phyloP scores from a whole-genome alignment of 1,140 invertebrate genomes.

The Ceratina australensis region DNA sequence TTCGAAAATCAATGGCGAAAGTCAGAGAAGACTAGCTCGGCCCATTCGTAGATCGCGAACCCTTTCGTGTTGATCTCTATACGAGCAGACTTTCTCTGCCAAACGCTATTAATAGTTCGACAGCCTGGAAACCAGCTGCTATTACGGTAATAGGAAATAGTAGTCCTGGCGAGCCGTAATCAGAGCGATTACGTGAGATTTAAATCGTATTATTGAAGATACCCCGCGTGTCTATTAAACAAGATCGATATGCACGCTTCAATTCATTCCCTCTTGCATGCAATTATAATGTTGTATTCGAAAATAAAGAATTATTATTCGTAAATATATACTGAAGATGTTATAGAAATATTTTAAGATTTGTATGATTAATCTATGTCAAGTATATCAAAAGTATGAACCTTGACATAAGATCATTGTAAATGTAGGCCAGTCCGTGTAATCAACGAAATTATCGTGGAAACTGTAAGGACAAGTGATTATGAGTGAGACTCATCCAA shows the following conservation, averaged over 20 bases:
- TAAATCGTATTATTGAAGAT: not conserved
- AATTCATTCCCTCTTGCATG: not conserved
- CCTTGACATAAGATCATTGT: slow-evolving; percentile 52
- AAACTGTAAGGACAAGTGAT: not conserved
- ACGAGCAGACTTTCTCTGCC: slow-evolving; percentile 56
- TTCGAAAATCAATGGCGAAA: slow-evolving; percentile 2
- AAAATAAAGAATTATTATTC: not conserved
- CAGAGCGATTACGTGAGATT: slow-evolving; percentile 15
- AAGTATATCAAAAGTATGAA: not conserved
- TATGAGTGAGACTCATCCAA: not conserved
- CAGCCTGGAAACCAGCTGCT: slow-evolving; percentile 47
- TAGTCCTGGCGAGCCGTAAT: slow-evolving; percentile 34
- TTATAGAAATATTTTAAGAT: not conserved
- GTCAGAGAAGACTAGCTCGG: not conserved
- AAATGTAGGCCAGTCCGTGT: slow-evolving; percentile 36
- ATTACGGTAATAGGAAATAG: slow-evolving; percentile 67
- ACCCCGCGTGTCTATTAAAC: not conserved
- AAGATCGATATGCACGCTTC: not conserved
- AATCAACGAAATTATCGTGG: slow-evolving; percentile 17
- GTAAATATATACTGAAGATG: not conserved
- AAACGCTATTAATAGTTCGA: slow-evolving; percentile 65
- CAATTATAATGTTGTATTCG: not conserved
- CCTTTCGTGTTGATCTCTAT: slow-evolving; percentile 31
- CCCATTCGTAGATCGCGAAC: slow-evolving; percentile 29
- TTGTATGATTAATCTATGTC: not conserved